These are phyloP conservation scores for Aradophagus sp. DNA, from an alignment of 1,140 invertebrate genomes.

Conservation along the genomic window DNA sequence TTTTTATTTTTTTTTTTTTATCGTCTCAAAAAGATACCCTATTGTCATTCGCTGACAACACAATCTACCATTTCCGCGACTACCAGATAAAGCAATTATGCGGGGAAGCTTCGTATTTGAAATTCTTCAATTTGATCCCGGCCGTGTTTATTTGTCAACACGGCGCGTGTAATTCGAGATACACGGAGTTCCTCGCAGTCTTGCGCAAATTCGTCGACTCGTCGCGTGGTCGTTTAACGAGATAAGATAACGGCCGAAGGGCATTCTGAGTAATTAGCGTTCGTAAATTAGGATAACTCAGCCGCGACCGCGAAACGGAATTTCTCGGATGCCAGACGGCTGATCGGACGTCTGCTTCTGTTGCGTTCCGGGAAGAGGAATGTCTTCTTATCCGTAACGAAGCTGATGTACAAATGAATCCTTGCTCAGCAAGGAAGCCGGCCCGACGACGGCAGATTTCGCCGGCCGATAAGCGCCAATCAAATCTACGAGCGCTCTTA, in stretches of 20 bases:
- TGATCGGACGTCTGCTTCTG: slow-evolving; percentile 23
- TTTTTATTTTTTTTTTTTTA: no score
- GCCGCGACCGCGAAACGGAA: slow-evolving; percentile 19
- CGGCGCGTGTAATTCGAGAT: slow-evolving; percentile 34
- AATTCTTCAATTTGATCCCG: slow-evolving; percentile 17
- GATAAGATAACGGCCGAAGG: slow-evolving; percentile 51
- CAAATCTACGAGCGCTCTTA: slow-evolving; percentile 20
- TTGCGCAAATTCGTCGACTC: slow-evolving; percentile 43
- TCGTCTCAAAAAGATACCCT: no score
- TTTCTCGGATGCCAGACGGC: slow-evolving; percentile 38
- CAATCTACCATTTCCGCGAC: no score
- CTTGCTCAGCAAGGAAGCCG: slow-evolving; percentile 20
- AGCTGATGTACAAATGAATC: slow-evolving; percentile 30
- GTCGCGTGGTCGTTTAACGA: slow-evolving; percentile 28
- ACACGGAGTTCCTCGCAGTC: slow-evolving; percentile 31
- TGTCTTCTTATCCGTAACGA: slow-evolving; percentile 32
- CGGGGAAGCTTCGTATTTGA: slow-evolving; percentile 5
- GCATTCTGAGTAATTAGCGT: slow-evolving; percentile 51
- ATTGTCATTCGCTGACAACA: no score
- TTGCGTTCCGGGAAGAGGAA: slow-evolving; percentile 26
- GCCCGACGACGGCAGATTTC: slow-evolving; percentile 26
- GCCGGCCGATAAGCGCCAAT: slow-evolving; percentile 24
- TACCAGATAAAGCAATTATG: no score
- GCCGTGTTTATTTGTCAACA: slow-evolving; percentile 27
- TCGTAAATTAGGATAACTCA: slow-evolving; percentile 51